A percentile compares a stretch with the other conserved stretches of the same genome.
Conservation (phyloP, 2,797 vertebrate genomes). For the Poecilia gillii region DNA sequence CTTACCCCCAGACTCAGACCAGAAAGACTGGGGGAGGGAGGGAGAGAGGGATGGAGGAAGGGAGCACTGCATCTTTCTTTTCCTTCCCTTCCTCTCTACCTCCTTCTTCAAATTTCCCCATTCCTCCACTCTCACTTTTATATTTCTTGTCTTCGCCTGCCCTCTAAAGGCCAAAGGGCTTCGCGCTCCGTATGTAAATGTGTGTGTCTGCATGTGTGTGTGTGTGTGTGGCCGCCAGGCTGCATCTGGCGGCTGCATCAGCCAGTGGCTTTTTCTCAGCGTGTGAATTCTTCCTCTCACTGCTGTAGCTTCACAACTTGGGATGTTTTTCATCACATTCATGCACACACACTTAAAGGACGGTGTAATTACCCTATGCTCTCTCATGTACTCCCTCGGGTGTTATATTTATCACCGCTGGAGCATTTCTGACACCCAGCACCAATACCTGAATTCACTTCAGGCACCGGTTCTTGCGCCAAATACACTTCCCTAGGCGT, state of each 20-base stretch:
- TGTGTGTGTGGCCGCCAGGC: slow-evolving; percentile 32
- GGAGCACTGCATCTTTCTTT: slow-evolving; percentile 70
- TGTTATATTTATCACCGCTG: slow-evolving; percentile 85
- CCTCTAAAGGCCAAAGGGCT: slow-evolving; percentile 95
- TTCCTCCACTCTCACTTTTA: slow-evolving; percentile 81
- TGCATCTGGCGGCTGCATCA: slow-evolving; percentile 69
- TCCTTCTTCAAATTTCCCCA: slow-evolving; percentile 74
- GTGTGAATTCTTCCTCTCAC: slow-evolving; percentile 61
- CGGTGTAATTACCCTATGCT: slow-evolving; percentile 80
- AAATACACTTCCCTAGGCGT: slow-evolving; percentile 66
- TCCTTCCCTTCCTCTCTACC: slow-evolving; percentile 42
- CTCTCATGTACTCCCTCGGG: slow-evolving; percentile 79
- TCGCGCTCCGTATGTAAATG: slow-evolving; percentile 57
- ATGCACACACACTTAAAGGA: slow-evolving; percentile 24
- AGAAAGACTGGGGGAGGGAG: slow-evolving; percentile 55
- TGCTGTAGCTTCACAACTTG: slow-evolving; percentile 49
- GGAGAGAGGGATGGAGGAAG: slow-evolving; percentile 25
- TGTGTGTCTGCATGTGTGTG: slow-evolving; percentile 28
- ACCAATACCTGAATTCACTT: slow-evolving; percentile 83
- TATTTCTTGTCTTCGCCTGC: slow-evolving; percentile 97
- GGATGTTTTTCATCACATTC: slow-evolving; percentile 57
- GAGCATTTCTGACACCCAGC: slow-evolving; percentile 79
- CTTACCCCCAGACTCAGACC: slow-evolving; percentile 70
- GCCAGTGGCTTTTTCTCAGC: slow-evolving; percentile 59
- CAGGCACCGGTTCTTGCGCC: slow-evolving; percentile 77